Evolutionary conservation across 1,140 invertebrate species (phyloP).

Genomic region (Magallana ariakensis): DNA sequence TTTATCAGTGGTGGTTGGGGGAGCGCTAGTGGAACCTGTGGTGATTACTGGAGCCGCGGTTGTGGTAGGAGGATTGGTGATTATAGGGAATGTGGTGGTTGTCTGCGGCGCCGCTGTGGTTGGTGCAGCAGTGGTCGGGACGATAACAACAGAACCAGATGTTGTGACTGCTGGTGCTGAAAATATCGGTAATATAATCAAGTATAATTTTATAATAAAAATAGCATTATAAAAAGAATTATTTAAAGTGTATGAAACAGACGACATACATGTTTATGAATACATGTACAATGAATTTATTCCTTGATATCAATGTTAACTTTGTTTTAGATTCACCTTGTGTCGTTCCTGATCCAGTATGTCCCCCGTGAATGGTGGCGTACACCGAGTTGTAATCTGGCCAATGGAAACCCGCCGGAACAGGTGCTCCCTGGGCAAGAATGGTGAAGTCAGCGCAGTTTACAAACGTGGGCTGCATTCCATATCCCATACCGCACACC

Average conservation of each 20-base stretch:
- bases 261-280: no score
- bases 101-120: background rate
- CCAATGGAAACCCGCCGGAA: conserved; percentile 46
- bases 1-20: conserved; percentile 31
- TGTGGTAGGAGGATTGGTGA: background rate
- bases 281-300: no score
- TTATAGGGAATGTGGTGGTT: background rate
- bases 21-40: background rate
- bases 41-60: conserved; percentile 23
- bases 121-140: background rate
- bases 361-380: conserved; percentile 37
- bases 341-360: background rate
- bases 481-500: conserved; percentile 45
- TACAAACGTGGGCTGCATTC: conserved; percentile 43
- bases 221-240: no score
- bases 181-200: background rate
- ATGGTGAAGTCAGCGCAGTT: conserved; percentile 49
- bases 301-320: no score
- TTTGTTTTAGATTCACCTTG: background rate
- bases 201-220: no score
- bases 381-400: conserved; percentile 48
- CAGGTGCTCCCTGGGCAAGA: background rate
- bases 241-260: no score
- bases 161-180: background rate
- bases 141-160: background rate